Evolutionary conservation across 2,888 invertebrate species (phyloP).

Genomic region (Aporophyla lueneburgensis): DNA sequence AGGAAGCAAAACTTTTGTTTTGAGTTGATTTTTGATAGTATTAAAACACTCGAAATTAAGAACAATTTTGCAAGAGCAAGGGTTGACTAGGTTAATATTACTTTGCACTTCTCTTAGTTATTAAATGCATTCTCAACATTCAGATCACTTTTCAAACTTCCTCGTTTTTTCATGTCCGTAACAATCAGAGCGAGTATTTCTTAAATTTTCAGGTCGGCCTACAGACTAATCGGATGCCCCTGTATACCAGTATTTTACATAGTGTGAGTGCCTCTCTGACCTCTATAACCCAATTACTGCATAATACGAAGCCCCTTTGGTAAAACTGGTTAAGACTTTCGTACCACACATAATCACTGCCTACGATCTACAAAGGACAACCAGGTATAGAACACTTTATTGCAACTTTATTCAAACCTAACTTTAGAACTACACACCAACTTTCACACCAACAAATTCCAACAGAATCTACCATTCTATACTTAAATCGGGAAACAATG

Average conservation of each 20-base stretch:
- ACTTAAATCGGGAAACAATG: slow-evolving; percentile 38
- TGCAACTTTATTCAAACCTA: not conserved
- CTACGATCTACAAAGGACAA: not conserved
- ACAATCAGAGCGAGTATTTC: not conserved
- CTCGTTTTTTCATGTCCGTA: not conserved
- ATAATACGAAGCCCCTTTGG: no score
- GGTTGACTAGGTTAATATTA: not conserved
- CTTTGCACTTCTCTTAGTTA: not conserved
- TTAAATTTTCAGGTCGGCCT: not conserved
- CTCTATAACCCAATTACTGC: no score
- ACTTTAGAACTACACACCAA: slow-evolving; percentile 9
- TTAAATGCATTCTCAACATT: not conserved
- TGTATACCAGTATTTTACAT: not conserved
- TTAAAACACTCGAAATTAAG: no score
- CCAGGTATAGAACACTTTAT: not conserved
- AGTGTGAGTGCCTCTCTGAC: no score
- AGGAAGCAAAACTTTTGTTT: not conserved
- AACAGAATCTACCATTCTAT: slow-evolving; percentile 12
- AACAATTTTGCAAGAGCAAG: not conserved
- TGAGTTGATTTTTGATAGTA: not conserved
- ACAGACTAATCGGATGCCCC: not conserved
- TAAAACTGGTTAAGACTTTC: no score
- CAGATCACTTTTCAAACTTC: not conserved
- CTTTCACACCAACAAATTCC: slow-evolving; percentile 24
- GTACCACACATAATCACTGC: no score